A percentile compares a stretch with the other conserved stretches of the same genome.
phyloP scores from a whole-genome alignment of 2,797 vertebrate genomes.

The Merluccius polli region DNA sequence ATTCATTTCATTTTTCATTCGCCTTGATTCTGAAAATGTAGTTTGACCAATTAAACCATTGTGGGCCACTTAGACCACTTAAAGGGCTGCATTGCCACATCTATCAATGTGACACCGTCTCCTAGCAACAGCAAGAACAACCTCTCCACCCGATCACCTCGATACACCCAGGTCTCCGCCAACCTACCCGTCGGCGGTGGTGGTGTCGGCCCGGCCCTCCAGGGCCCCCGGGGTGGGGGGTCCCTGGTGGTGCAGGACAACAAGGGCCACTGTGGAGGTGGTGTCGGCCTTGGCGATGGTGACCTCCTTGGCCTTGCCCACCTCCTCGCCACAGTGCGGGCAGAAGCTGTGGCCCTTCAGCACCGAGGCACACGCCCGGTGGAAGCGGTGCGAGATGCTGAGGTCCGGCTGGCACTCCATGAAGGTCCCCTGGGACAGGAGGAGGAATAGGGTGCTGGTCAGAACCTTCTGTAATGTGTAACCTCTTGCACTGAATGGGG shows the following conservation, averaged over 20 bases:
- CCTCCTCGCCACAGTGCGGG: conserved; percentile 95
- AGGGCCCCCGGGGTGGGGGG: conserved; percentile 59
- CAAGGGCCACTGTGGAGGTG: conserved; percentile 81
- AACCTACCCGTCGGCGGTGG: conserved; percentile 68
- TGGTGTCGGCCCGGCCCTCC: conserved; percentile 93
- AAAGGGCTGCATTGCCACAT: neutral
- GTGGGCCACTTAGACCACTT: neutral
- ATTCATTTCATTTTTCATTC: neutral
- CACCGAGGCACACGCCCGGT: conserved; percentile 86
- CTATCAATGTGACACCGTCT: neutral
- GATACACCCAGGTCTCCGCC: neutral
- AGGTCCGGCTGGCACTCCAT: conserved; percentile 98
- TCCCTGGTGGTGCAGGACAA: conserved; percentile 58
- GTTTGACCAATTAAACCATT: neutral
- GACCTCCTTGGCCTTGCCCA: conserved; percentile 92
- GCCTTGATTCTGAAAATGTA: neutral
- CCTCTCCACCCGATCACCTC: neutral
- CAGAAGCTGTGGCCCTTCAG: conserved; percentile 92
- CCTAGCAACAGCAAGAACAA: neutral
- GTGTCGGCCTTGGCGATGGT: conserved; percentile 97
- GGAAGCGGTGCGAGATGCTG: conserved; percentile 95
- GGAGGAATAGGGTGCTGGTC: conserved; percentile 2
- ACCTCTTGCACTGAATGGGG: no score
- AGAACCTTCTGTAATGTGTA: neutral
- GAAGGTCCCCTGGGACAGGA: conserved; percentile 83